Conservation (phyloP, 1,140 invertebrate genomes). For the Muscidifurax raptorellus region DNA sequence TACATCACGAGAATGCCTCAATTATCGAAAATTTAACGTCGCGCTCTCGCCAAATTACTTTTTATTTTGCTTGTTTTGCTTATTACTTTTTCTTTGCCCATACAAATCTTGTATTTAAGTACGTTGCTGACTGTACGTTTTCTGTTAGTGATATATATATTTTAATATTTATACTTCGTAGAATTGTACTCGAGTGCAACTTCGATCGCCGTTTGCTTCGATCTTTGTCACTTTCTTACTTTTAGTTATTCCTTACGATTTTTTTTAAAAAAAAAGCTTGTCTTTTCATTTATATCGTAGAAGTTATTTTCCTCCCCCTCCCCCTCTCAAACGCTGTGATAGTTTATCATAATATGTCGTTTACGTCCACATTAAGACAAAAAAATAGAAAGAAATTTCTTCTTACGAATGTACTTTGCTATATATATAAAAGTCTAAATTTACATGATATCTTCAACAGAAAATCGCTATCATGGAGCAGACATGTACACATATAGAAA, state of each 20-base stretch:
- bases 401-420: constrained; percentile 63
- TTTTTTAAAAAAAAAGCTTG: constrained; percentile 6
- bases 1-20: not conserved
- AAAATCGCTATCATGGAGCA: constrained; percentile 70
- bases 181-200: constrained; percentile 71
- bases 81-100: constrained; percentile 5
- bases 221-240: constrained; percentile 31
- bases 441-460: constrained; percentile 74
- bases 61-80: not conserved
- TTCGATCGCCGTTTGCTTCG: constrained; percentile 57
- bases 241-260: not conserved
- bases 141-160: constrained; percentile 53
- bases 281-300: not conserved
- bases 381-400: constrained; percentile 23
- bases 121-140: constrained; percentile 65
- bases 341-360: not conserved
- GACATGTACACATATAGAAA: constrained; percentile 72
- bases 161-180: constrained; percentile 56
- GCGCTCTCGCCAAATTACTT: not conserved
- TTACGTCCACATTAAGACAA: constrained; percentile 16
- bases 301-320: not conserved
- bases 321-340: not conserved
- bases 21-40: not conserved
- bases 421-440: constrained; percentile 67
- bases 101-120: constrained; percentile 60